Evolutionary conservation across 2,888 invertebrate genomes (phyloP).

Genomic region (Erannis defoliaria): DNA sequence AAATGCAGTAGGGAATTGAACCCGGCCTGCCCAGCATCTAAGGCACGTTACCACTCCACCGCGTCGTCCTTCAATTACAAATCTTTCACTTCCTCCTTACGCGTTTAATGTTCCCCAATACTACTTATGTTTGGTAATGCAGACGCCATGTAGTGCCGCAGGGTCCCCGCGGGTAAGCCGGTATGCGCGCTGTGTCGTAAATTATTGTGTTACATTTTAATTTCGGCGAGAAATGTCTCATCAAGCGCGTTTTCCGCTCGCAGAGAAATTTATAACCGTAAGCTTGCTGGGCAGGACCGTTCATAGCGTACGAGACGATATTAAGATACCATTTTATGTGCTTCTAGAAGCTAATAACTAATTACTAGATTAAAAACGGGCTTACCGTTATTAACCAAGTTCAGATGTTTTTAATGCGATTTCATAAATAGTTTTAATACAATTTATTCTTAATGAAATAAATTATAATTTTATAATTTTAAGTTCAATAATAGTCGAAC

Average conservation of each 20-base stretch:
- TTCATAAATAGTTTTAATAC: too few relatives aligned
- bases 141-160: conserved; percentile 7
- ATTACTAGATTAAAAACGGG: too few relatives aligned
- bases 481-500: too few relatives aligned
- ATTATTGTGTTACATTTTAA: conserved; percentile 73
- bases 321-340: not conserved
- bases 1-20: too few relatives aligned
- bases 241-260: conserved; percentile 48
- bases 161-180: conserved; percentile 23
- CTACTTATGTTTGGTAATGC: not conserved
- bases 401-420: too few relatives aligned
- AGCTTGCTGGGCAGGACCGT: conserved; percentile 3
- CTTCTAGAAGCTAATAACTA: too few relatives aligned
- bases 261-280: conserved; percentile 42
- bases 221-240: conserved; percentile 67
- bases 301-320: conserved; percentile 14
- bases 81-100: not conserved
- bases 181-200: conserved; percentile 54
- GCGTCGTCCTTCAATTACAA: too few relatives aligned
- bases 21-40: too few relatives aligned
- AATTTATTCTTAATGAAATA: too few relatives aligned
- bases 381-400: too few relatives aligned
- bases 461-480: too few relatives aligned
- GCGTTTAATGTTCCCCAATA: not conserved
- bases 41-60: too few relatives aligned